Conservation (phyloP, 2,113 vertebrate species). For the Poeciliopsis retropinna region DNA sequence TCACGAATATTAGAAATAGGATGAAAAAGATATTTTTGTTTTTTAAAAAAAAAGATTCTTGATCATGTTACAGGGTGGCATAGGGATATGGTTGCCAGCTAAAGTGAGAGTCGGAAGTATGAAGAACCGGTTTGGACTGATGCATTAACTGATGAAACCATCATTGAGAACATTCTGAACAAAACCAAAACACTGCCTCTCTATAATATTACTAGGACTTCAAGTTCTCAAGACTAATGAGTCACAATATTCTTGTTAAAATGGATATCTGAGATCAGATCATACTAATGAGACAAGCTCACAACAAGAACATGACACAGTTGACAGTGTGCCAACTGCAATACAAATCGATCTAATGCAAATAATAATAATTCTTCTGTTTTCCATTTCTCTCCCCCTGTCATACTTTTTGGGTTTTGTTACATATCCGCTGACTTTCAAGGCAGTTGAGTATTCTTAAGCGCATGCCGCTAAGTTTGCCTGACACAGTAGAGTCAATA, state of each 20-base stretch:
- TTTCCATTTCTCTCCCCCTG: slow-evolving; percentile 8
- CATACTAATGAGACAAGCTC: not conserved
- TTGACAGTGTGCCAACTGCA: not conserved
- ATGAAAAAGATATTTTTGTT: too few relatives aligned
- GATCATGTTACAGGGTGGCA: not conserved
- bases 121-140: slow-evolving; percentile 14
- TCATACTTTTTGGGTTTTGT: slow-evolving; percentile 33
- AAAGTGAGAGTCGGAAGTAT: not conserved
- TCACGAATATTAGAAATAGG: not conserved
- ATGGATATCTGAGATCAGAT: not conserved
- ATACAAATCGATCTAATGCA: not conserved
- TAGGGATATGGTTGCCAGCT: not conserved
- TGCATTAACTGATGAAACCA: slow-evolving; percentile 16
- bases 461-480: slow-evolving; percentile 68
- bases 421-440: slow-evolving; percentile 67
- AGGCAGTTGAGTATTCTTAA: slow-evolving; percentile 70
- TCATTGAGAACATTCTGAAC: not conserved
- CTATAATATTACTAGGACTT: not conserved
- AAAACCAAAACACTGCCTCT: slow-evolving; percentile 5
- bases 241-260: not conserved
- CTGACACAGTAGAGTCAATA: slow-evolving; percentile 77
- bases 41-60: not conserved
- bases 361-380: not conserved
- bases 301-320: not conserved
- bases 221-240: not conserved